Conservation (phyloP, 2,113 vertebrate species). For the Myotis davidii region DNA sequence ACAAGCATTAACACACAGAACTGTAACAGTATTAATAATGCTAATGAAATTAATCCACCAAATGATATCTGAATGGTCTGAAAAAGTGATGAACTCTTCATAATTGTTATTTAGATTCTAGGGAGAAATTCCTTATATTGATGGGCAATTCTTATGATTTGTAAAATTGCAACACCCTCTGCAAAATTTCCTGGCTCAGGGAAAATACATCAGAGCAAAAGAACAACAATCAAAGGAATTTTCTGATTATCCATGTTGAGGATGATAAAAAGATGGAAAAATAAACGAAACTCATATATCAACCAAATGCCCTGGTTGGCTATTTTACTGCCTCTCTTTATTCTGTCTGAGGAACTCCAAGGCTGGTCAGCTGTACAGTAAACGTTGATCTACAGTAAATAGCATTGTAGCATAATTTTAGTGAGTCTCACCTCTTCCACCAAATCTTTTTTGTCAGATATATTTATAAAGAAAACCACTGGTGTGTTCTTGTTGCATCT, state of each 20-base stretch:
- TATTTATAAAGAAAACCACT: slow-evolving; percentile 41
- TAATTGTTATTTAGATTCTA: background rate
- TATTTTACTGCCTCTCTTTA: background rate
- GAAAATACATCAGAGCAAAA: background rate
- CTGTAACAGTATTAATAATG: background rate
- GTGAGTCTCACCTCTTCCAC: background rate
- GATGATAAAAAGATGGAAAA: background rate
- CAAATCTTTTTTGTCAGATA: background rate
- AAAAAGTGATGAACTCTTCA: background rate
- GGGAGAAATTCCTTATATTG: background rate
- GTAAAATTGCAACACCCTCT: background rate
- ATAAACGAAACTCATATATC: background rate
- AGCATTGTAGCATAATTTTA: background rate
- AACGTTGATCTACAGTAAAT: background rate
- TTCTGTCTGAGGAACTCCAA: background rate
- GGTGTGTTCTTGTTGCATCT: background rate
- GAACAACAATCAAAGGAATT: background rate
- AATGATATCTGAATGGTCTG: background rate
- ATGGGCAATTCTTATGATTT: background rate
- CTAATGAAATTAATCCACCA: background rate
- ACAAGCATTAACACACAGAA: background rate
- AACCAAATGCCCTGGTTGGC: background rate
- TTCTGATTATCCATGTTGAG: background rate
- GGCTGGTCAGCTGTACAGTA: background rate
- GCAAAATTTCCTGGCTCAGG: background rate